phyloP scores from a whole-genome alignment of 1,140 invertebrate species.

The Spodoptera litura region DNA sequence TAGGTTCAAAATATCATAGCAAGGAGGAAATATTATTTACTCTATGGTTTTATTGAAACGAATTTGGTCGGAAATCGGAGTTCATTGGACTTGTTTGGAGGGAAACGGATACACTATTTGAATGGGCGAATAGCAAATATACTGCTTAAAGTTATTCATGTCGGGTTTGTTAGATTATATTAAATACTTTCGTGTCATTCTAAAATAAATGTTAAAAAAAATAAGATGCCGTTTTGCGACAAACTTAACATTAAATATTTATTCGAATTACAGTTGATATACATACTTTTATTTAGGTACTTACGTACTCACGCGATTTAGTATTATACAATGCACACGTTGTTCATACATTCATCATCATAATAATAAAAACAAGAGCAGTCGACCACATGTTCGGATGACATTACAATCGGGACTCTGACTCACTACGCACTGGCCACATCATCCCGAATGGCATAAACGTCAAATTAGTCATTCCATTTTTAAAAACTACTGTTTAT shows the following conservation, averaged over 20 bases:
- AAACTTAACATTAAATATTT: no score
- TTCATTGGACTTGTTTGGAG: slow-evolving; percentile 8
- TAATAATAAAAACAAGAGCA: not conserved
- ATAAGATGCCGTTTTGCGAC: no score
- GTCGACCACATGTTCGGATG: slow-evolving; percentile 3
- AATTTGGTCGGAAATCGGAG: slow-evolving; percentile 3
- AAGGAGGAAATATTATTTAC: slow-evolving; percentile 1
- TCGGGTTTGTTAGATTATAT: not conserved
- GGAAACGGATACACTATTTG: slow-evolving; percentile 2
- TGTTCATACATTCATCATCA: not conserved
- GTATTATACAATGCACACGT: not conserved
- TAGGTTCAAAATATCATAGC: not conserved
- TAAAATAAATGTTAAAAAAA: no score
- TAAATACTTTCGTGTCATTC: no score
- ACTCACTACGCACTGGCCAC: not conserved
- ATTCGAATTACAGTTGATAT: no score
- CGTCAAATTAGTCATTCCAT: not conserved
- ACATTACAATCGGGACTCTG: slow-evolving; percentile 7
- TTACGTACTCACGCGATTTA: not conserved
- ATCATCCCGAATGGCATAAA: slow-evolving; percentile 3
- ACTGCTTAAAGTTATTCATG: not conserved
- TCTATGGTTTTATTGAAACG: not conserved
- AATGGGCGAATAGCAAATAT: not conserved
- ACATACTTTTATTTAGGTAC: no score
- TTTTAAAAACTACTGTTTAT: not conserved